Evolutionary conservation across 2,113 vertebrate species (phyloP).

Genomic region (Embiotoca jacksoni): DNA sequence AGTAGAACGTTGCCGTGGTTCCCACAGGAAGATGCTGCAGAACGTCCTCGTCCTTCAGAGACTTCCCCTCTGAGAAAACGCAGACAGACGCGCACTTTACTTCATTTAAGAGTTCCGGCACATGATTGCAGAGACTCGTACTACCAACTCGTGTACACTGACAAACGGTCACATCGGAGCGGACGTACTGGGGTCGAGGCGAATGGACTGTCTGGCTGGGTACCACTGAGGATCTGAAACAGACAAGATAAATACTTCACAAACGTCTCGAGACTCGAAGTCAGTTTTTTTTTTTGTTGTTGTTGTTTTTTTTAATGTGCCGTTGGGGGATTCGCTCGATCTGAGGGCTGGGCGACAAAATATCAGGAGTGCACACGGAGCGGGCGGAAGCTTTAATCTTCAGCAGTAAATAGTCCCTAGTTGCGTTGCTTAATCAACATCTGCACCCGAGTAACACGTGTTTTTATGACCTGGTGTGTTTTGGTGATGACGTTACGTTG

Average conservation of each 20-base stretch:
- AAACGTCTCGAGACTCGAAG: not conserved
- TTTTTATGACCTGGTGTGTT: too few relatives aligned
- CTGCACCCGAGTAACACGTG: too few relatives aligned
- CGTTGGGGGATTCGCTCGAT: too few relatives aligned
- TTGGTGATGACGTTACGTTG: too few relatives aligned
- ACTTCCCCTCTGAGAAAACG: slow-evolving; percentile 89
- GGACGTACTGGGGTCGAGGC: slow-evolving; percentile 92
- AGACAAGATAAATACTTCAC: not conserved
- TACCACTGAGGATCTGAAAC: slow-evolving; percentile 93
- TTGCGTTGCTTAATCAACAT: too few relatives aligned
- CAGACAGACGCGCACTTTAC: not conserved
- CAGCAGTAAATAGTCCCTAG: too few relatives aligned
- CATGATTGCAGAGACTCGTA: not conserved
- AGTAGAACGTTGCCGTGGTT: slow-evolving; percentile 96
- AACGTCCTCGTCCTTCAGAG: slow-evolving; percentile 93
- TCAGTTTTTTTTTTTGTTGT: not conserved
- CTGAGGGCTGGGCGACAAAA: too few relatives aligned
- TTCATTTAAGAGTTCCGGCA: too few relatives aligned
- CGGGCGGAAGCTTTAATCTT: too few relatives aligned
- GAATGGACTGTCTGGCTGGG: slow-evolving; percentile 92
- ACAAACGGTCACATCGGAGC: not conserved
- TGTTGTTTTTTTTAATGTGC: slow-evolving; percentile 1
- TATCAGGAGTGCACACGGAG: too few relatives aligned
- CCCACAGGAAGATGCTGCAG: slow-evolving; percentile 95
- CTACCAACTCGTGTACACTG: not conserved